Conservation (phyloP, 2,113 vertebrate species). For the Zonotrichia leucophrys region DNA sequence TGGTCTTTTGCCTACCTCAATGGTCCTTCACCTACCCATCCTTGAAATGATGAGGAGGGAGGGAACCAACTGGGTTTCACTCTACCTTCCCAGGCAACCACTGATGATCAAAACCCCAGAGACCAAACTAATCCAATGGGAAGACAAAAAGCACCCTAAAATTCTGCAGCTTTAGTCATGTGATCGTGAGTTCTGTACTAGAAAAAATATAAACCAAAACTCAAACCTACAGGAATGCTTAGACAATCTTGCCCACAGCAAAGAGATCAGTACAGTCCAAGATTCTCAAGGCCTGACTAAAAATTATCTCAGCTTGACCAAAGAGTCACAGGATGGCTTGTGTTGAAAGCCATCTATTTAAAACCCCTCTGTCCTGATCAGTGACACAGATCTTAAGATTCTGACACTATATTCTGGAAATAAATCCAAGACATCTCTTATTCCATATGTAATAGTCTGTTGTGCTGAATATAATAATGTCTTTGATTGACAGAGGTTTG, state of each 20-base stretch:
- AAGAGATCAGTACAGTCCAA: not conserved
- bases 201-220: not conserved
- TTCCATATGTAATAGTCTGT: not conserved
- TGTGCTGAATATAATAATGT: not conserved
- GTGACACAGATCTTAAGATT: not conserved
- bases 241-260: not conserved
- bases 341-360: not conserved
- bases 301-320: fast-evolving
- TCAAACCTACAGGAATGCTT: not conserved
- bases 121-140: not conserved
- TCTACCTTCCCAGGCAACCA: not conserved
- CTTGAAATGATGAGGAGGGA: not conserved
- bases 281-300: not conserved
- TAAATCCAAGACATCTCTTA: not conserved
- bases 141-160: not conserved
- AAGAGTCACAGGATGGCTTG: not conserved
- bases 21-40: not conserved
- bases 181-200: not conserved
- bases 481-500: not conserved
- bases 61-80: not conserved
- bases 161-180: not conserved
- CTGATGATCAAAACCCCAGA: not conserved
- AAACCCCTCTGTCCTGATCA: not conserved
- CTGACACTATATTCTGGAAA: not conserved
- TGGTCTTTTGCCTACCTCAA: not conserved